Conservation (phyloP, 2,888 invertebrate genomes). For the Tetramorium bicarinatum region DNA sequence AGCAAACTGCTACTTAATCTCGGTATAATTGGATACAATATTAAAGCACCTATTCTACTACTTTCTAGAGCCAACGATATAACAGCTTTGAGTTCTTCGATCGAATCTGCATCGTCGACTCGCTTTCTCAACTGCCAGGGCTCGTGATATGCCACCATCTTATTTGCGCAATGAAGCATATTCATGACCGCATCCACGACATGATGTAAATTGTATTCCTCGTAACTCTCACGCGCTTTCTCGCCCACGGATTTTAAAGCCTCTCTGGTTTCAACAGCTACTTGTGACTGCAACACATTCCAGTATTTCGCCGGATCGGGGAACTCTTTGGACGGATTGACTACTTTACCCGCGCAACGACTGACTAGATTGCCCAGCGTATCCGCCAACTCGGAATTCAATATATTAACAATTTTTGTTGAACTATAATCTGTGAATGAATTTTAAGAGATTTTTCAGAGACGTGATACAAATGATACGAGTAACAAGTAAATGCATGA, state of each 20-base stretch:
- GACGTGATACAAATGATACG: neutral
- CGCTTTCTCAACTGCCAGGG: conserved; percentile 95
- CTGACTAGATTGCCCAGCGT: conserved; percentile 96
- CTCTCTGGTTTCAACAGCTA: conserved; percentile 88
- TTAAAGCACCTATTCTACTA: conserved; percentile 92
- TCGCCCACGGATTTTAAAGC: conserved; percentile 88
- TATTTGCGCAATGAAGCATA: conserved; percentile 93
- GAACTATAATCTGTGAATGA: conserved; percentile 93
- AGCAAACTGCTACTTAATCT: conserved; percentile 90
- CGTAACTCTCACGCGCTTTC: conserved; percentile 90
- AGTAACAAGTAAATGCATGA: neutral
- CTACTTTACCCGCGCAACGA: conserved; percentile 91
- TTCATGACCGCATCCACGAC: conserved; percentile 93
- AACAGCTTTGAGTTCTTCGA: conserved; percentile 90
- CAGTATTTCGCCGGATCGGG: conserved; percentile 89
- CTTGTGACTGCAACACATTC: conserved; percentile 85
- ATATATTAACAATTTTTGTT: conserved; percentile 90
- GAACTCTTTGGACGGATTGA: conserved; percentile 93
- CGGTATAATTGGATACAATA: conserved; percentile 96
- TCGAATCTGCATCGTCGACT: conserved; percentile 85
- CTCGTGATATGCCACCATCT: conserved; percentile 94
- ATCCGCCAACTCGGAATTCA: conserved; percentile 97
- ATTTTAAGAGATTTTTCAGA: neutral
- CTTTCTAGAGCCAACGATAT: conserved; percentile 95
- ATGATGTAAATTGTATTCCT: conserved; percentile 93